Evolutionary conservation across 2,113 vertebrate genomes (phyloP), one percentile per base, ranked within the genome.

Genomic region (Syngnathoides biaculeatus): DNA sequence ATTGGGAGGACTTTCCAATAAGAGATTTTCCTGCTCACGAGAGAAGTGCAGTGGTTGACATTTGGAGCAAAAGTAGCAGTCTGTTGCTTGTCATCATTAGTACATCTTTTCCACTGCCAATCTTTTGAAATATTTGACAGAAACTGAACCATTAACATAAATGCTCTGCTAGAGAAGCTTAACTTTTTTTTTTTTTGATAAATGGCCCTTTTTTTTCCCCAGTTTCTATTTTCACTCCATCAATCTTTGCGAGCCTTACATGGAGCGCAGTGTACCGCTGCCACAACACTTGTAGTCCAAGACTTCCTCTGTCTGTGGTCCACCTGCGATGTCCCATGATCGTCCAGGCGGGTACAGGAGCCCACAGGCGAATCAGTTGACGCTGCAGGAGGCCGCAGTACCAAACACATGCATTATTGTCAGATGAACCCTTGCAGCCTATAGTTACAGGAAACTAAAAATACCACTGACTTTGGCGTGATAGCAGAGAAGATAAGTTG

Each of bases 321-420:
- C 86, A 87, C 82, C 85, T 89, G 87, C 83, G 59, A 72, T 45
- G 77, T 87, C 89, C 81, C 82, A 85, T 90, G 87, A 90, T 82
- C 72, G 67, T 76, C 74, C 76, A 42, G 73, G 66, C 69, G 79
- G 61, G 65, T 82, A 69, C 67, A 76, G 75, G 68, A 71, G 74
- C 80, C 82, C 83, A 70, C 82, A 78, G 76, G 78, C 74, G 79
- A 89, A 80, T 90, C 87, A 87, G 80, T 84, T 89, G 87, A 88
- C 76, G 77, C 75, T 71, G 71, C 22, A 66, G 72, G 65, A 80
- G 76, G 83, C 68, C 78, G 74, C 78, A 73, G 79, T 82, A 78
- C 74, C 73, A 82, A 82, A 82, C 74, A 73, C 83, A 81, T 55
- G 40, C 56, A 78, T 78, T 72, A 80, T 84, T 86, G 79, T 85